Evolutionary conservation across 37 sponge, comb jelly and placozoan species (phyloP).

Genomic region (Hexactinellida sp.): DNA sequence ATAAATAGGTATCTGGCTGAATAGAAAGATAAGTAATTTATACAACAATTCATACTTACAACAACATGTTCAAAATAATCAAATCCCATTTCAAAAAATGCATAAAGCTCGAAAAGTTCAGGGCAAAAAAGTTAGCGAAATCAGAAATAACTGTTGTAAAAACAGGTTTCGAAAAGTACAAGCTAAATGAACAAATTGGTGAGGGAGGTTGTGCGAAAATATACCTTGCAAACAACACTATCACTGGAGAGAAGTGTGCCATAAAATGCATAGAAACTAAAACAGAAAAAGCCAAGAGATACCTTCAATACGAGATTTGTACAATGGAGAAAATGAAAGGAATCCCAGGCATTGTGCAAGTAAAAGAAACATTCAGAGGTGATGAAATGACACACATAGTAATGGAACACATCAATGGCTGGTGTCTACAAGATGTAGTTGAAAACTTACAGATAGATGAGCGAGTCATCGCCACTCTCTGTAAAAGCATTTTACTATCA

Average conservation of each 20-base stretch:
- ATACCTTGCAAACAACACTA: slow-evolving; percentile 5
- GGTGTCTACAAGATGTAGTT: neutral
- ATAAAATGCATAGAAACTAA: neutral
- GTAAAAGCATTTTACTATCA: neutral
- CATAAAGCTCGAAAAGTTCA: neutral
- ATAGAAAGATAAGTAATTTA: neutral
- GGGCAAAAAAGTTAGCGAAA: neutral
- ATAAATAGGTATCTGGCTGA: neutral
- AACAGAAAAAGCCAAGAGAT: neutral
- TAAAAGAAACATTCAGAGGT: neutral
- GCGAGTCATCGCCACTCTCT: neutral
- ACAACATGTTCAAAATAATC: neutral
- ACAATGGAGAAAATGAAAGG: neutral
- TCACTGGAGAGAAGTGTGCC: neutral
- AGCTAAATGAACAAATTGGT: neutral
- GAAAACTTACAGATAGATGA: neutral
- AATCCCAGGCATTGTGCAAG: neutral
- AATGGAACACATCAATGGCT: slow-evolving; percentile 2
- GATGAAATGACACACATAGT: neutral
- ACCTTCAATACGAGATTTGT: neutral
- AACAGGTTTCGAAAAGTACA: neutral
- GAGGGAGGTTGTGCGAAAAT: neutral
- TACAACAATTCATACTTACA: neutral
- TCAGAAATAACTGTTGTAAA: neutral
- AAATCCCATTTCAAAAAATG: neutral